Evolutionary conservation across 2,888 invertebrate species (phyloP).

Genomic region (Apodemia zela): DNA sequence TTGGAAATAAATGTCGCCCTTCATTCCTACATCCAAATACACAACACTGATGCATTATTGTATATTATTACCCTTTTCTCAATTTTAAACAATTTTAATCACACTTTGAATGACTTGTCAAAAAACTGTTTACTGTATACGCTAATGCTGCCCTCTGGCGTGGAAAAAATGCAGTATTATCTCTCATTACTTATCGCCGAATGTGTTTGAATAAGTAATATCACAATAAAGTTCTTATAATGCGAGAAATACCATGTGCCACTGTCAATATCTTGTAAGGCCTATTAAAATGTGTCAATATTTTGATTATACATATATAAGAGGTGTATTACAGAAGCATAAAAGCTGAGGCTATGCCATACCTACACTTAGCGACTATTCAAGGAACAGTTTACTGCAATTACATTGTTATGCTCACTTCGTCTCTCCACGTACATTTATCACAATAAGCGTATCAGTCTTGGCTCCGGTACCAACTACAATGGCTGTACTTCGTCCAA

Average conservation of each 20-base stretch:
- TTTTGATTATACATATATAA: neutral
- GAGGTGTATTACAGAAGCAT: constrained; percentile 7
- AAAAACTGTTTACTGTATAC: too few relatives aligned
- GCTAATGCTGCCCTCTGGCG: too few relatives aligned
- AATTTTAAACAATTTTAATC: too few relatives aligned
- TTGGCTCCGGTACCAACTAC: constrained; percentile 58
- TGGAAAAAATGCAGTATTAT: too few relatives aligned
- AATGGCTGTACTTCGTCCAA: constrained; percentile 60
- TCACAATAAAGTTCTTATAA: neutral
- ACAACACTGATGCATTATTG: too few relatives aligned
- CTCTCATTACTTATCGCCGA: too few relatives aligned
- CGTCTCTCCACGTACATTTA: constrained; percentile 62
- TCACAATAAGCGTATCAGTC: constrained; percentile 68
- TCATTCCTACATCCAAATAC: too few relatives aligned
- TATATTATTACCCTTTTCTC: too few relatives aligned
- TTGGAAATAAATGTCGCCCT: too few relatives aligned
- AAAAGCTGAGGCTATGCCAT: constrained; percentile 27
- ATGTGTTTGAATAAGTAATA: too few relatives aligned
- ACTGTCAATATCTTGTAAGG: constrained; percentile 17
- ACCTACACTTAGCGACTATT: constrained; percentile 52
- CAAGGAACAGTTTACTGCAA: constrained; percentile 75
- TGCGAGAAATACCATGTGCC: neutral
- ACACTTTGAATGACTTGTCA: too few relatives aligned
- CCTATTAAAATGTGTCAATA: neutral
- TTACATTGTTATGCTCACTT: constrained; percentile 78